Conservation (phyloP, 2,113 vertebrate species). For the Gavialis gangeticus region DNA sequence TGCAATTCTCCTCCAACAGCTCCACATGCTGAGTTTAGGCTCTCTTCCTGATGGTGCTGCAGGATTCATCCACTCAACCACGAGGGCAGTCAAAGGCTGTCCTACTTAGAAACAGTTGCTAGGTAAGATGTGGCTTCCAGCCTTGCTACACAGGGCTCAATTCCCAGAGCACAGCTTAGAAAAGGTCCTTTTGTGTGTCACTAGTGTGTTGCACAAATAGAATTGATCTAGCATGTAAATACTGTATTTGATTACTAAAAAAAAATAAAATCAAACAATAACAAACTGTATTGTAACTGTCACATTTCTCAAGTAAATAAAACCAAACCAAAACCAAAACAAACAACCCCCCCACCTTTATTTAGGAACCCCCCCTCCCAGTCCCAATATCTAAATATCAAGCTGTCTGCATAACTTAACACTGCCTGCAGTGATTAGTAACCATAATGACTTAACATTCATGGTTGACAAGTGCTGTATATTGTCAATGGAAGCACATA, state of each 20-base stretch:
- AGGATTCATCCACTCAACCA: constrained; percentile 56
- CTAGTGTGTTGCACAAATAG: constrained; percentile 40
- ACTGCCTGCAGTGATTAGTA: neutral
- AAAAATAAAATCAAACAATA: neutral
- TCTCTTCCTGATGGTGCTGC: constrained; percentile 73
- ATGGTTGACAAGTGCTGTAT: accelerated
- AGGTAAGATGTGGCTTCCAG: constrained; percentile 72
- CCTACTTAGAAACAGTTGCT: constrained; percentile 81
- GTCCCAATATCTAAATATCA: neutral
- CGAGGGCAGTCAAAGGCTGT: constrained; percentile 62
- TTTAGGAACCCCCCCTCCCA: neutral
- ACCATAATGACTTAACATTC: accelerated
- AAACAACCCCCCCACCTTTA: accelerated
- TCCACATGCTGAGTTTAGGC: constrained; percentile 43
- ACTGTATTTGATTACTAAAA: constrained; percentile 47
- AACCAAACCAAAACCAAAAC: neutral
- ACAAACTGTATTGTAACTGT: neutral
- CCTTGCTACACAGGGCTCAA: constrained; percentile 74
- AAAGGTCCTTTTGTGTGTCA: constrained; percentile 76
- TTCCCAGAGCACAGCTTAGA: constrained; percentile 67
- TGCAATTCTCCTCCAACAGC: constrained; percentile 42
- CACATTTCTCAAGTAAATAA: neutral
- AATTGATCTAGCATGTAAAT: constrained; percentile 67
- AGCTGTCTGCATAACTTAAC: neutral
- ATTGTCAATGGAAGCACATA: neutral